Evolutionary conservation across 2,888 invertebrate species (phyloP).

Genomic region (Lasioglossum calceatum): DNA sequence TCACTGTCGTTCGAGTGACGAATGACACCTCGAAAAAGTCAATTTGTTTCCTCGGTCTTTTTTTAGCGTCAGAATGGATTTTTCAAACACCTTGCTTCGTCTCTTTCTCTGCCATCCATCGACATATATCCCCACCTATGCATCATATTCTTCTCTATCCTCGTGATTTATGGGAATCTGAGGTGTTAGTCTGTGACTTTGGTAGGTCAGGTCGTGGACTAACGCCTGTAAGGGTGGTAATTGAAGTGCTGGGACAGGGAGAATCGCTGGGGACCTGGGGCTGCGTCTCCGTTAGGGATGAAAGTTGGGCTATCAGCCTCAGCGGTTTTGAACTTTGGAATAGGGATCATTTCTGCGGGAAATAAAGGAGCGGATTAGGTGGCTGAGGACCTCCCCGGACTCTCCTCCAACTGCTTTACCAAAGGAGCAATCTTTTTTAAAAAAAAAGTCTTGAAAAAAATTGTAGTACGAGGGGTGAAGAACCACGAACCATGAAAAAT

Average conservation of each 20-base stretch:
- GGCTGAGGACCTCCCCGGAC: not conserved
- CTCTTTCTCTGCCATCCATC: conserved; percentile 23
- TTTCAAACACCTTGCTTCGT: not conserved
- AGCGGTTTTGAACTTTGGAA: conserved; percentile 80
- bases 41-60: conserved; percentile 36
- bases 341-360: conserved; percentile 76
- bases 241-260: conserved; percentile 84
- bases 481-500: not conserved
- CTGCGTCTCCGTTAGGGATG: conserved; percentile 80
- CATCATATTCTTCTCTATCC: conserved; percentile 43
- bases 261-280: conserved; percentile 85
- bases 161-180: conserved; percentile 25
- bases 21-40: conserved; percentile 65
- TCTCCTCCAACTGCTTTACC: not conserved
- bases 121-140: conserved; percentile 39
- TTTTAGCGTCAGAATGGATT: not conserved
- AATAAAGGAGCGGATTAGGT: conserved; percentile 60
- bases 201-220: conserved; percentile 66
- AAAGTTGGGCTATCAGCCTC: conserved; percentile 78
- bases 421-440: not conserved
- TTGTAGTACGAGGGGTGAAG: not conserved
- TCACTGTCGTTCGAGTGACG: not conserved
- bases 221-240: conserved; percentile 86
- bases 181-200: conserved; percentile 46
- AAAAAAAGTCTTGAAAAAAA: not conserved